Evolutionary conservation across 2,797 vertebrate genomes (phyloP), one percentile per base, ranked within the genome.

Genomic region (Rhabdomys pumilio): DNA sequence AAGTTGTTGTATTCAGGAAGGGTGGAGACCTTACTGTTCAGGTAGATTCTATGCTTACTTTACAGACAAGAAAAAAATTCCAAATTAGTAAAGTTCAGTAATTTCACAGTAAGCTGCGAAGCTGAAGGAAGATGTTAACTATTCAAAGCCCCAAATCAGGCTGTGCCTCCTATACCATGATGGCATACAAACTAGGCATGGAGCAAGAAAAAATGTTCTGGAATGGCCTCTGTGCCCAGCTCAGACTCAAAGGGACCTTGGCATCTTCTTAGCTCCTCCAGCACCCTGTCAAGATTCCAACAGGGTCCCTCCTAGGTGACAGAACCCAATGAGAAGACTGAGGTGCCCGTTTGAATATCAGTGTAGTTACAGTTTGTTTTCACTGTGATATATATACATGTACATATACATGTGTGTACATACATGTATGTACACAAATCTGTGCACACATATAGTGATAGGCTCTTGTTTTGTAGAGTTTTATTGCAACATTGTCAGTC

Each of bases 311-410:
- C 17, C 57, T 57, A 73, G 61, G 69, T 90, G 84, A 47, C 67
- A 96, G 82, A 91, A 83, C 38, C 53, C 81, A 67, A 8, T n/a
- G 72, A 93, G 82, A 83, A 34, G 72, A 81, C 44, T 80, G 38
- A 90, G 88, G 57, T 82, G 72, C 79, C 8, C 1, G 2, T 38
- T 76, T 63, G 94, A 65, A 90, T 89, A 77, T 24, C 57, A 75
- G n/a, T 67, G 2, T 81, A 47, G 24, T 91, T 90, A 55, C 29
- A 29, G 24, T 61, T 94, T 44, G 4, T 93, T 93, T 93, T 88
- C 61, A 83, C 41, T 90, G 12, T 34, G 92, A 0, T 41, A 38
- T 34, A 20, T 79, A 19, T 53, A 31, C 3, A n/a, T n/a, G 7
- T 57, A n/a, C 9, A 29, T 79, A 5, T 29, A 17, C 44, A 0